Conservation (phyloP, 2,888 invertebrate genomes). For the Phanerotoma sp. region DNA sequence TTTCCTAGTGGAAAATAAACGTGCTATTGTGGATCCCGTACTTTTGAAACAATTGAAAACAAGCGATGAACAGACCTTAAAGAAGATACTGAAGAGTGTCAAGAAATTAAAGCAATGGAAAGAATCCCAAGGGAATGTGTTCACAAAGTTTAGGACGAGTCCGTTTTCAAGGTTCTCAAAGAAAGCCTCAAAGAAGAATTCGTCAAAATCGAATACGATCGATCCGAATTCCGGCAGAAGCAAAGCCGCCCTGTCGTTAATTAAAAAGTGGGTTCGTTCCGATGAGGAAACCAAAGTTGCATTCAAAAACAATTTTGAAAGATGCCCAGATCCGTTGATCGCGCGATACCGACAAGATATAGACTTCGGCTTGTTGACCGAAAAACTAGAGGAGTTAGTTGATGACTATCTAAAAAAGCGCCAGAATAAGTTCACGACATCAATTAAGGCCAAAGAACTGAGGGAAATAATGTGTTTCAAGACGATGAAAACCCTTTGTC, state of each 20-base stretch:
- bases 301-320: constrained; percentile 58
- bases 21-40: constrained; percentile 65
- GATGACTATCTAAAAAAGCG: constrained; percentile 61
- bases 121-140: constrained; percentile 50
- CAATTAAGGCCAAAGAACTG: constrained; percentile 57
- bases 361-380: constrained; percentile 82
- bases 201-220: constrained; percentile 40
- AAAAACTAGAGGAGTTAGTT: constrained; percentile 72
- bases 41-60: constrained; percentile 64
- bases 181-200: constrained; percentile 48
- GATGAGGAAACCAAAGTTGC: constrained; percentile 63
- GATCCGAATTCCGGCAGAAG: constrained; percentile 63
- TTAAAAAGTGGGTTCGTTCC: constrained; percentile 68
- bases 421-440: constrained; percentile 7
- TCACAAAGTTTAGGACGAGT: constrained; percentile 59
- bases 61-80: constrained; percentile 61
- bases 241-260: constrained; percentile 63
- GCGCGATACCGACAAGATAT: constrained; percentile 71
- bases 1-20: constrained; percentile 81
- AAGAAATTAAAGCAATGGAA: too few relatives aligned
- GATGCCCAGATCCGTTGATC: constrained; percentile 75
- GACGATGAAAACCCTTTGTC: constrained; percentile 73
- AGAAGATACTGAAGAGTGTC: constrained; percentile 64
- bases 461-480: constrained; percentile 75
- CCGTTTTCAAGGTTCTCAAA: constrained; percentile 66